Evolutionary conservation across 2,797 vertebrate genomes (phyloP), one percentile per base, ranked within the genome.

Genomic region (Gobionotothen gibberifrons): DNA sequence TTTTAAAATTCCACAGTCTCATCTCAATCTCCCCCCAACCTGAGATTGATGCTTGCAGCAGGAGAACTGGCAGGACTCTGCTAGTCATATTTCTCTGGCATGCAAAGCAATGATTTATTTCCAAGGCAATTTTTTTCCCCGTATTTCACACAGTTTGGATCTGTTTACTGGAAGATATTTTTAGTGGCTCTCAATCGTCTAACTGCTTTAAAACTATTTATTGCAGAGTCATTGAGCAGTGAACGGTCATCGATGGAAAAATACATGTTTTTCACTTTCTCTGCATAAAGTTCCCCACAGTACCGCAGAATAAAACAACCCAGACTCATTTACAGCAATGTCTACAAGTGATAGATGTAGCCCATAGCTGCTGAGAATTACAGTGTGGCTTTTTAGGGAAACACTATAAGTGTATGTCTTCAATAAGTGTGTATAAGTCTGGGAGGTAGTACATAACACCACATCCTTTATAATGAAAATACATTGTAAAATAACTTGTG

Each of bases 1-100:
- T 57, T 76, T 87, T 81, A 72, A 79, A 64, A 85, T 74, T 82
- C 78, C 44, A n/a, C 63, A 58, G 57, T 40, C 32, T 19, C 46
- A 42, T 71, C 63, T 78, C 66, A 53, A 14, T 58, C 64, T 32
- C 48, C 78, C 78, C 14, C 32, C 52, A 48, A 52, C 54, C 67
- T 51, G 4, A 79, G 75, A 69, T 64, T 56, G 62, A 36, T 46
- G 63, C 64, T 60, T 46, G 43, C 52, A 72, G 56, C 36, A 9
- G 59, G 54, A 65, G 47, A 53, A 59, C 46, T 60, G 69, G 42
- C 67, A 68, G 64, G 14, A 62, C 55, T 39, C 42, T 3, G 52
- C 58, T 57, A 1, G 2, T 66, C 51, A 53, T 29, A 47, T 71
- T 65, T 51, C 54, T 74, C 49, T 72, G 66, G 49, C 56, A 56